Percentiles rank a stretch among this genome's conserved stretches.
Evolutionary conservation across 1,140 invertebrate species (phyloP).

Genomic region (Metaphire vulgaris): DNA sequence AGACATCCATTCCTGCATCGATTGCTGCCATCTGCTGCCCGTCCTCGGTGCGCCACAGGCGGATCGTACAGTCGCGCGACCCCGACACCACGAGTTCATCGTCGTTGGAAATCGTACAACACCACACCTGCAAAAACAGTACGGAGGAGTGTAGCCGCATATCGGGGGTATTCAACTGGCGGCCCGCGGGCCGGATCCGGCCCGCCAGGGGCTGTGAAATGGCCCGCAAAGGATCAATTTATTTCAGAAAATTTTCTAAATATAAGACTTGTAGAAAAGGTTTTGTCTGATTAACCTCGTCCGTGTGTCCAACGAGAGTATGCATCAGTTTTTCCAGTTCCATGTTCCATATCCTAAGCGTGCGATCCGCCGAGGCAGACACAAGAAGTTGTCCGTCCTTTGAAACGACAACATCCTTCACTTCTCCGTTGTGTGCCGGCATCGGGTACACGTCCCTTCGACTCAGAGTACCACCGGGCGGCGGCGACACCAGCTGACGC

Average conservation of each 20-base stretch:
- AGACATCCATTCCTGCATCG: slow-evolving; percentile 49
- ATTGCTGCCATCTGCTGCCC: slow-evolving; percentile 47
- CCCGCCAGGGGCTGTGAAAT: too few species aligned
- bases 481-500: slow-evolving; percentile 22
- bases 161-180: too few species aligned
- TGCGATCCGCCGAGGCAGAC: slow-evolving; percentile 49
- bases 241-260: too few species aligned
- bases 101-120: slow-evolving; percentile 45
- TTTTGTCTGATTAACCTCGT: slow-evolving; percentile 44
- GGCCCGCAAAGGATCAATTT: too few species aligned
- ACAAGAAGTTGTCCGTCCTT: slow-evolving; percentile 46
- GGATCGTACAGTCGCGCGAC: slow-evolving; percentile 49
- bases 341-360: slow-evolving; percentile 49
- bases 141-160: too few species aligned
- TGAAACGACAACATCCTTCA: slow-evolving; percentile 45
- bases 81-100: slow-evolving; percentile 50
- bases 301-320: slow-evolving; percentile 45
- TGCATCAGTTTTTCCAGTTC: slow-evolving; percentile 42
- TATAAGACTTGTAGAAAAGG: too few species aligned
- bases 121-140: slow-evolving; percentile 44
- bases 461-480: slow-evolving; percentile 11
- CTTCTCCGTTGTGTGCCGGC: slow-evolving; percentile 42
- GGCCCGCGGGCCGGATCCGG: too few species aligned
- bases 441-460: neutral
- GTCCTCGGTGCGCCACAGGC: slow-evolving; percentile 46